Evolutionary conservation across 92 coral and sea anemone species (phyloP), one percentile per base, ranked within the genome.

Genomic region (Zoanthus gigantus): DNA sequence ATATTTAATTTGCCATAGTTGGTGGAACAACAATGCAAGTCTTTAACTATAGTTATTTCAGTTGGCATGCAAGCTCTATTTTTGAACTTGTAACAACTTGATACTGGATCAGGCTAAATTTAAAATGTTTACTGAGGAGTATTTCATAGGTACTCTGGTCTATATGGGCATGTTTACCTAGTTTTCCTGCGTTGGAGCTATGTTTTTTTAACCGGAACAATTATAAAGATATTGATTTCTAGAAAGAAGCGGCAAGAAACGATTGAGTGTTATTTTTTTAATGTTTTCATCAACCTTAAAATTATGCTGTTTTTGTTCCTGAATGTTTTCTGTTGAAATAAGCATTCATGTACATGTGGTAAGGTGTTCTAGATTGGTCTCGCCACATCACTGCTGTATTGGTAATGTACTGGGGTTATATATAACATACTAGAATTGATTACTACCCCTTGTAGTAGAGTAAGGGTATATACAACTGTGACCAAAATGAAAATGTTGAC

Each of bases 51-150:
- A 7, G 83, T 17, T 50, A 37, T 68, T n/a, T 78, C 32, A 81
- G 7, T 29, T 31, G 46, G 9, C 7, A 23, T 17, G 15, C 29
- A 29, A 45, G 58, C 56, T 47, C 85, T 81, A 66, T 81, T 66
- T 81, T 81, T 45, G 85, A 63, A 80, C 74, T 63, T 31, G 37
- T 58, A 34, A 42, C 84, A 60, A 54, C 47, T 44, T 6, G 12
- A 66, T 81, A 65, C 65, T 81, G 44, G 61, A 14, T 44, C 15
- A 4, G 45, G 7, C 10, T 34, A 11, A 50, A 50, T 7, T 5
- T 69, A 34, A 29, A 69, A 34, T 4, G 46, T 69, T 69, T 69
- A 30, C 46, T 10, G 46, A 13, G 17, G 34, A 10, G 14, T 34
- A 7, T 69, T 4, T 23, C 14, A 30, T 4, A 69, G 34, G 4